Percentiles rank a stretch among this genome's conserved stretches.
These are phyloP conservation scores for Takifugu rubripes DNA, from an alignment of 2,797 vertebrate species.

Conservation along the genomic window DNA sequence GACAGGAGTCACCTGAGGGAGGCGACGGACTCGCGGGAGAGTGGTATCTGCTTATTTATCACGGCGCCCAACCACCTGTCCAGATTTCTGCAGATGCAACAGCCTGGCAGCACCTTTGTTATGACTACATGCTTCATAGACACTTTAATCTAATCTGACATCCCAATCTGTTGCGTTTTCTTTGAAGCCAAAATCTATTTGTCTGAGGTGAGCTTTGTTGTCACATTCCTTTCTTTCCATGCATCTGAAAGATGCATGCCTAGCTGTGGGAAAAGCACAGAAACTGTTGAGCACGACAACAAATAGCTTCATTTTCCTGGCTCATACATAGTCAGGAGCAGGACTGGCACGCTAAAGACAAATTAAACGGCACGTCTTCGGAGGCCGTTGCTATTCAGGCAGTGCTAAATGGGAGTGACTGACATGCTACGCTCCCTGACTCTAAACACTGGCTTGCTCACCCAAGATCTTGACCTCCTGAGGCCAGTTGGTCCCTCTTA, in stretches of 20 bases:
- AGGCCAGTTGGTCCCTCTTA: slow-evolving; percentile 25
- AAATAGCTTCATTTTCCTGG: slow-evolving; percentile 17
- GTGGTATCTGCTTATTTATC: slow-evolving; percentile 45
- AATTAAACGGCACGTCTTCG: slow-evolving; percentile 45
- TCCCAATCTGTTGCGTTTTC: slow-evolving; percentile 64
- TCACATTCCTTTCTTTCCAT: slow-evolving; percentile 46
- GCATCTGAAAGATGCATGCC: slow-evolving; percentile 18
- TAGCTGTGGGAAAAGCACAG: slow-evolving; percentile 15
- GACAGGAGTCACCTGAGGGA: slow-evolving; percentile 45
- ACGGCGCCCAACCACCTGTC: slow-evolving; percentile 52
- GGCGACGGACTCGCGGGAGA: slow-evolving; percentile 36
- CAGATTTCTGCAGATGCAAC: slow-evolving; percentile 60
- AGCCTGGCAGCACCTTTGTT: slow-evolving; percentile 60
- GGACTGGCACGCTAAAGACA: slow-evolving; percentile 40
- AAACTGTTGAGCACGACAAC: slow-evolving; percentile 4
- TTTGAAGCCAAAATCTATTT: slow-evolving; percentile 60
- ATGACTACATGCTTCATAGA: slow-evolving; percentile 62
- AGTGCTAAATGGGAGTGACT: slow-evolving; percentile 57
- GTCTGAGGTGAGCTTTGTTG: slow-evolving; percentile 51
- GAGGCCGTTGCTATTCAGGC: slow-evolving; percentile 47
- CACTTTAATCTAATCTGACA: slow-evolving; percentile 67
- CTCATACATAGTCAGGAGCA: slow-evolving; percentile 7
- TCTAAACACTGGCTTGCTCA: slow-evolving; percentile 41
- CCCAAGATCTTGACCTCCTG: slow-evolving; percentile 27
- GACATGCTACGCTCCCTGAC: slow-evolving; percentile 60